Percentiles rank a stretch among this genome's conserved stretches.
Evolutionary conservation across 2,113 vertebrate species (phyloP).

Genomic region (Elgaria multicarinata): DNA sequence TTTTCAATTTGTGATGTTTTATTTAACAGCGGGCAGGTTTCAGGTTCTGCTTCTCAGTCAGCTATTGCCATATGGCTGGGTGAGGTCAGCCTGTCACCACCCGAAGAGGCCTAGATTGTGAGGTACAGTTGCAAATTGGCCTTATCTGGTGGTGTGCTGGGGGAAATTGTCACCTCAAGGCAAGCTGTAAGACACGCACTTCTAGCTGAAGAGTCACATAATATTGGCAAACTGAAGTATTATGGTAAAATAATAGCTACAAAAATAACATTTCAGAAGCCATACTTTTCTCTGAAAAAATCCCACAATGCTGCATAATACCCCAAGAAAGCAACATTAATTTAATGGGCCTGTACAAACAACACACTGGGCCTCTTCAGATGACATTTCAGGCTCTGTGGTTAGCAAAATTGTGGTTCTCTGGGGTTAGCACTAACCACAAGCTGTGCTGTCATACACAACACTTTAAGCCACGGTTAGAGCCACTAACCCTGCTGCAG

Average conservation of each 20-base stretch:
- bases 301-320: background rate
- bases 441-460: too few species aligned
- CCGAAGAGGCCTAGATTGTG: slow-evolving; percentile 1
- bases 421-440: too few species aligned
- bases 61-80: background rate
- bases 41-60: background rate
- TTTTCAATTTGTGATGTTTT: slow-evolving; percentile 12
- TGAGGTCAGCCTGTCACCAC: background rate
- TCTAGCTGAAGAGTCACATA: slow-evolving; percentile 6
- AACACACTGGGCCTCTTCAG: too few species aligned
- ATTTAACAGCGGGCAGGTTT: slow-evolving; percentile 24
- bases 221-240: background rate
- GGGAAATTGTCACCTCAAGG: background rate
- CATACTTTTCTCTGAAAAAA: background rate
- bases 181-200: background rate
- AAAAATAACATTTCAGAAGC: slow-evolving; percentile 15
- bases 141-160: background rate
- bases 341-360: too few species aligned
- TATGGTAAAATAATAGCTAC: background rate
- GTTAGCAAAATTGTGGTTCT: too few species aligned
- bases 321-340: too few species aligned
- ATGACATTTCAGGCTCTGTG: too few species aligned
- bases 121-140: fast-evolving
- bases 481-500: too few species aligned
- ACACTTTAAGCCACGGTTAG: too few species aligned